Percentiles rank a stretch among this genome's conserved stretches.
Conservation (phyloP, 2,113 vertebrate species). For the Larimichthys polyactis region DNA sequence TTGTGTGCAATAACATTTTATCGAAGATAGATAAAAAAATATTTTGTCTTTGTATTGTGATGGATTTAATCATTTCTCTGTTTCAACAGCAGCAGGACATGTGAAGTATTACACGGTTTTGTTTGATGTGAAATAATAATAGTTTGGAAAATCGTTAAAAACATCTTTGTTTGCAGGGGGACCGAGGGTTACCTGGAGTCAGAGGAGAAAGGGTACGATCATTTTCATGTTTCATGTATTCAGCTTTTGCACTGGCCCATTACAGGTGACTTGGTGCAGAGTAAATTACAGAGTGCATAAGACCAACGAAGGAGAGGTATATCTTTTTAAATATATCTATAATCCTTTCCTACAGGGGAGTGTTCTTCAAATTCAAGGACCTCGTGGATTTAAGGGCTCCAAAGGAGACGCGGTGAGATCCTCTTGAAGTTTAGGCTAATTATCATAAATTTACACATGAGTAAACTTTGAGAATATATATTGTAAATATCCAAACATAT, state of each 20-base stretch:
- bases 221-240: not conserved
- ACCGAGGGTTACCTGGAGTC: constrained; percentile 84
- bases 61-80: constrained; percentile 1
- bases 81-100: not conserved
- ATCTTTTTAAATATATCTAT: not conserved
- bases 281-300: not conserved
- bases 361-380: constrained; percentile 82
- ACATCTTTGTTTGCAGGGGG: constrained; percentile 82
- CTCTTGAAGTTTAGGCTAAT: not conserved
- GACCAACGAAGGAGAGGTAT: not conserved
- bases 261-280: not conserved
- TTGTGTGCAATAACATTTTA: not conserved
- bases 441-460: not conserved
- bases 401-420: constrained; percentile 88
- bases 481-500: not conserved
- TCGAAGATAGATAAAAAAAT: not conserved
- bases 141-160: not conserved
- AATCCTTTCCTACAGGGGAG: constrained; percentile 83
- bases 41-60: not conserved
- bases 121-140: constrained; percentile 5
- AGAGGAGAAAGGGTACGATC: constrained; percentile 90
- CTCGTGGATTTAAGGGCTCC: constrained; percentile 89
- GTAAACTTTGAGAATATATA: not conserved
- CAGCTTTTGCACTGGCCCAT: not conserved
- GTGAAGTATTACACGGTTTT: not conserved